Base-by-base conservation (phyloP, 2,797 vertebrate species). In the Leptatherina wallacei region DNA sequence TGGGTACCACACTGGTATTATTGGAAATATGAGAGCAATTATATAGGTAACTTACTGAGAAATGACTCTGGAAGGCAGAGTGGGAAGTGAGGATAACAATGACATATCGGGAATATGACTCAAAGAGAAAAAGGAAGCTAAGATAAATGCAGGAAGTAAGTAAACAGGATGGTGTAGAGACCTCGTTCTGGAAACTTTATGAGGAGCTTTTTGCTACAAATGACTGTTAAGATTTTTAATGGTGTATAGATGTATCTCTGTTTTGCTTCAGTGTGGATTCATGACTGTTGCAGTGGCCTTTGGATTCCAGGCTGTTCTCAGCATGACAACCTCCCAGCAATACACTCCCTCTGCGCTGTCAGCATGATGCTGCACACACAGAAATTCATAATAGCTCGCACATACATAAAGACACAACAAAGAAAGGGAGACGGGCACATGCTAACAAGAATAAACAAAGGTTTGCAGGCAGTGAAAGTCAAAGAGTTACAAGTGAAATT, bases 221-320 rank as follows among this genome's bases (percentile, higher is more conserved):
- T 61, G 38, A 61, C 40, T 69, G 54, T 69, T 62, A 35, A 52
- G 59, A 59, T 35, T 69, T 65, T 66, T 66, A 75, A 76, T 71
- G 24, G 18, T 22, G 30, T 83, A 72, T 58, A 49, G 65, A n/a
- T n/a, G n/a, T 79, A 59, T 58, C 69, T 82, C 58, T 78, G 35
- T 35, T 65, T 44, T 51, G 65, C 75, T 63, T 67, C 69, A 2
- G 71, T 67, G 77, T 74, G 71, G 78, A 83, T 83, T 81, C 73
- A 40, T 75, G 74, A 73, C 68, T 81, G 84, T 72, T 81, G 73
- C 85, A 62, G 65, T 91, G 90, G 88, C 89, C 88, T 90, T 91
- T 92, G 80, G 85, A 80, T 68, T 85, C 58, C 75, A 85, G 86
- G 85, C 89, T 86, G 73, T 77, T 88, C 88, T 65, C 90, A 92